These are phyloP conservation scores for Cavia aperea DNA, from an alignment of 2,113 vertebrate genomes.

Conservation along the genomic window DNA sequence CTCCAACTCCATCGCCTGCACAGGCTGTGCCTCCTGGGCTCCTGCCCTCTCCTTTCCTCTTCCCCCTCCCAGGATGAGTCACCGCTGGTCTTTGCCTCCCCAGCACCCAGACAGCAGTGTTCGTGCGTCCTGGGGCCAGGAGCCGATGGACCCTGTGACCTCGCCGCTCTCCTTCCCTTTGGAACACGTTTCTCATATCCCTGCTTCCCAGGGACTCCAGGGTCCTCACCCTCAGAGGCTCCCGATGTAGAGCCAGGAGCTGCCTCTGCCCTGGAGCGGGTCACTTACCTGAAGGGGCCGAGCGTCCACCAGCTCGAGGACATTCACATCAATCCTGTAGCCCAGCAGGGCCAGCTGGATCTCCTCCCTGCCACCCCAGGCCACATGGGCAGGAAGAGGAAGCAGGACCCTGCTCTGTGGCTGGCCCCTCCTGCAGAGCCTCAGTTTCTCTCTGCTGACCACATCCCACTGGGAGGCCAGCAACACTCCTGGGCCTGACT, in stretches of 20 bases:
- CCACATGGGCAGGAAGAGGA: not conserved
- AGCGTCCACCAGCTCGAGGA: rapidly evolving
- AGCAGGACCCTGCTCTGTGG: not conserved
- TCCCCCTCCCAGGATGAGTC: not conserved
- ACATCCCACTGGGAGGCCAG: not conserved
- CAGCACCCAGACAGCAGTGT: rapidly evolving
- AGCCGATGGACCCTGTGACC: rapidly evolving
- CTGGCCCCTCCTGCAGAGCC: not conserved
- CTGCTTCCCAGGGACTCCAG: not conserved
- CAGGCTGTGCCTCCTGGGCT: not conserved
- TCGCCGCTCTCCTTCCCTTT: not conserved
- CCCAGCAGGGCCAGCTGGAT: too few species aligned
- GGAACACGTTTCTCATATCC: not conserved
- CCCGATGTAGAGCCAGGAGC: rapidly evolving
- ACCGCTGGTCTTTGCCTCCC: rapidly evolving
- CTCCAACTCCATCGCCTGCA: too few species aligned
- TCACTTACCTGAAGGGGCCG: rapidly evolving
- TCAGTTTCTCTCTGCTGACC: not conserved
- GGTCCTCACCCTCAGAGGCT: rapidly evolving
- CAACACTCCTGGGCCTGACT: rapidly evolving
- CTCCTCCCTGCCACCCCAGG: not conserved
- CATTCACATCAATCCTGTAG: not conserved
- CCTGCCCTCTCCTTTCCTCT: not conserved
- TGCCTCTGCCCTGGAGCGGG: too few species aligned
- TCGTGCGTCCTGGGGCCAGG: rapidly evolving